Evolutionary conservation across 2,113 vertebrate species (phyloP).

Genomic region (Cynocephalus volans): DNA sequence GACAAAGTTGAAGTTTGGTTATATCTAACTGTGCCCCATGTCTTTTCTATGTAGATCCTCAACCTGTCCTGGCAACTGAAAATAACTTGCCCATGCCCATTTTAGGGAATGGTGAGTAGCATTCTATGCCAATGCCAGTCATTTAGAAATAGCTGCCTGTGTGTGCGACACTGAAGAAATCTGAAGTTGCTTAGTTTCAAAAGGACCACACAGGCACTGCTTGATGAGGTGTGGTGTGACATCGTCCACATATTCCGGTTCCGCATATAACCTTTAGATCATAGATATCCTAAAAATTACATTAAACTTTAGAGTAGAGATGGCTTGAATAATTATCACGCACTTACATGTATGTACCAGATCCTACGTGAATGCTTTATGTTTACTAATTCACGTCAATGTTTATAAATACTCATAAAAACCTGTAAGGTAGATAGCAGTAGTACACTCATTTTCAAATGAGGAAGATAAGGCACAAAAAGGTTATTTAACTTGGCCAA

Average conservation of each 20-base stretch:
- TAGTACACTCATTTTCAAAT: not conserved
- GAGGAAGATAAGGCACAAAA: not conserved
- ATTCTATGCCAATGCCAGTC: not conserved
- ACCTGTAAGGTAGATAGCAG: not conserved
- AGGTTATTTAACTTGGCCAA: not conserved
- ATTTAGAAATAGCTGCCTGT: not conserved
- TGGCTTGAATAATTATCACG: not conserved
- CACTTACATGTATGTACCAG: not conserved
- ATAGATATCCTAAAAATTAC: not conserved
- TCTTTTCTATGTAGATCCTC: not conserved
- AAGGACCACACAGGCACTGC: rapidly evolving
- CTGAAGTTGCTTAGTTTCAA: not conserved
- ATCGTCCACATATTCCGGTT: not conserved
- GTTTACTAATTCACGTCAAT: not conserved
- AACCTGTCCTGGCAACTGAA: not conserved
- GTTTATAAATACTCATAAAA: not conserved
- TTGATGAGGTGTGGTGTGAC: not conserved
- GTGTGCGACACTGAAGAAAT: not conserved
- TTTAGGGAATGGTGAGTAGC: not conserved
- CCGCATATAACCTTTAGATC: not conserved
- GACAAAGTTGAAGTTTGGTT: not conserved
- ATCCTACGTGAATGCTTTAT: not conserved
- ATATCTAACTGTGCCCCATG: not conserved
- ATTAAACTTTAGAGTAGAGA: not conserved
- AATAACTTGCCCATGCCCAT: not conserved